Base-by-base conservation (phyloP, 1,140 invertebrate genomes). In the Schmidtea mediterranea region DNA sequence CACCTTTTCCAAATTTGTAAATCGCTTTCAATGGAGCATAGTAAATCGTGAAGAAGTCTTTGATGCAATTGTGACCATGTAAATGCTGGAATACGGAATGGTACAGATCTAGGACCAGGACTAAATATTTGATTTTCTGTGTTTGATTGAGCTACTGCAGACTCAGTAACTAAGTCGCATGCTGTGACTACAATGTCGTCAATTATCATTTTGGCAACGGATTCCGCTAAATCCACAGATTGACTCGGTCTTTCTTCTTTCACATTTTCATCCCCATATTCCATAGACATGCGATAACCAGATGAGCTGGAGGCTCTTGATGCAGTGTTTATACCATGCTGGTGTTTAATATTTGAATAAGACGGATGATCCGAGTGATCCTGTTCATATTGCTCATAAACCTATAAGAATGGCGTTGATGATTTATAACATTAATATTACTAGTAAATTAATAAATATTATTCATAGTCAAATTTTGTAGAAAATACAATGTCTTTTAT, bases 61-160 rank as follows among this genome's bases (percentile, higher is more conserved):
- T 97, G 84, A 69, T 98, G 92, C 54, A 98, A 86, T 62, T 84
- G 82, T 2, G 90, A 97, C 90, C 92, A 99, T 48, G 48, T 46
- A 68, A 98, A 98, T 69, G 97, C 90, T 24, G 90, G 90, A 63
- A 97, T 97, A 54, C 90, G 75, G 68, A 97, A 97, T 0, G 89
- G 84, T 19, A 89, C 87, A 55, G 83, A 74, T 16, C 84, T 80
- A 13, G 86, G 84, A 12, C 84, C 84, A 40, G 84, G 81, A 63
- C 80, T 89, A 63, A 90, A 90, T 75, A 87, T 82, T 39, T 81
- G 79, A 49, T 79, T 72, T 48, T 50, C 53, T 10, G 50, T 32
- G 15, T 55, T 32, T 19, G 13, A 53, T 32, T 32, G 26, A 10
- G 26, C 26, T 32, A 54, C 50, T 52, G 51, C 21, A 48, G 51